Evolutionary conservation across 1,140 invertebrate species (phyloP).

Genomic region (Calephelis virginiensis): DNA sequence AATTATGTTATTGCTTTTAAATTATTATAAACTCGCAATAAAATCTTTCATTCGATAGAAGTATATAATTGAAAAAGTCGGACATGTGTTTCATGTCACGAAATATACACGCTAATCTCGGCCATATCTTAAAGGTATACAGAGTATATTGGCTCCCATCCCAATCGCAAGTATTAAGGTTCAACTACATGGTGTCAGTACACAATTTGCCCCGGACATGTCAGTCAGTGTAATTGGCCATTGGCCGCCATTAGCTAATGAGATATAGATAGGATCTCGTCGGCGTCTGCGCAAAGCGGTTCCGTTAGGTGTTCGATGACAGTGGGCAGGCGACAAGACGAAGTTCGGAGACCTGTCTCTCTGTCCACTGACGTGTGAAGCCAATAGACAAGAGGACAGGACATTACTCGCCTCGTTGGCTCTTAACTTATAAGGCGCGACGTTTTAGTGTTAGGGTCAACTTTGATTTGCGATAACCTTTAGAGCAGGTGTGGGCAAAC

Average conservation of each 20-base stretch:
- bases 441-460: slow-evolving; percentile 16
- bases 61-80: slow-evolving; percentile 33
- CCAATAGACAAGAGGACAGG: slow-evolving; percentile 34
- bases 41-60: slow-evolving; percentile 27
- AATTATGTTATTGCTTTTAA: no score
- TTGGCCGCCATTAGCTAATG: slow-evolving; percentile 58
- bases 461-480: slow-evolving; percentile 14
- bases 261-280: slow-evolving; percentile 56
- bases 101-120: slow-evolving; percentile 12
- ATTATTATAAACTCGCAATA: slow-evolving; percentile 10
- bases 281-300: slow-evolving; percentile 47
- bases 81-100: slow-evolving; percentile 20
- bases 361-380: slow-evolving; percentile 44
- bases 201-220: slow-evolving; percentile 63
- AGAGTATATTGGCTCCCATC: neutral
- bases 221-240: slow-evolving; percentile 64
- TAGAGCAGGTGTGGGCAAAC: neutral
- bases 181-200: slow-evolving; percentile 36
- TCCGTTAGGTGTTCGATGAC: slow-evolving; percentile 50
- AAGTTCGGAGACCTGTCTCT: slow-evolving; percentile 40
- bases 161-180: slow-evolving; percentile 20
- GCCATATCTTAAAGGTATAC: neutral
- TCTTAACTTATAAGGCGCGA: slow-evolving; percentile 33
- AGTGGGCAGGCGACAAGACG: slow-evolving; percentile 51
- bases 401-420: slow-evolving; percentile 23